Percentiles rank a stretch among this genome's conserved stretches.
phyloP scores from a whole-genome alignment of 2,113 vertebrate genomes.

The Strix aluco region DNA sequence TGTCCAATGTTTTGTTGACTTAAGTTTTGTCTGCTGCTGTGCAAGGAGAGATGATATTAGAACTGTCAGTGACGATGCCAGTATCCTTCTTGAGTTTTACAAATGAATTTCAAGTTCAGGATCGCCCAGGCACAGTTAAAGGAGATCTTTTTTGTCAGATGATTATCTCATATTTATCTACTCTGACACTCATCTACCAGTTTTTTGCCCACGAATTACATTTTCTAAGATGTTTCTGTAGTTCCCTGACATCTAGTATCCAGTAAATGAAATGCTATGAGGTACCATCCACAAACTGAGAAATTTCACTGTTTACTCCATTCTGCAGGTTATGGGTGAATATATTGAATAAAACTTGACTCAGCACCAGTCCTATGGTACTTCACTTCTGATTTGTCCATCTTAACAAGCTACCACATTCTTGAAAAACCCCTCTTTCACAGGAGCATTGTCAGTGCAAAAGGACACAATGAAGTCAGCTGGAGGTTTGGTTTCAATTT shows the following conservation, averaged over 20 bases:
- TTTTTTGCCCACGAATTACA: neutral
- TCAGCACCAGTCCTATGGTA: neutral
- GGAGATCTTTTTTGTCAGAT: neutral
- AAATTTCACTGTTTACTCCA: neutral
- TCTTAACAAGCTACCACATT: neutral
- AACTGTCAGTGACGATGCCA: neutral
- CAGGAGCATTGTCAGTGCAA: neutral
- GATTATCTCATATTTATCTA: neutral
- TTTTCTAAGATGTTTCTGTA: neutral
- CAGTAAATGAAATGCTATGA: neutral
- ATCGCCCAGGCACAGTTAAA: neutral
- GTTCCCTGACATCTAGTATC: neutral
- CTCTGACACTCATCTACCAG: neutral
- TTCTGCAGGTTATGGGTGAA: neutral
- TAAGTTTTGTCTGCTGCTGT: neutral
- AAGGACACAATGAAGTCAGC: neutral
- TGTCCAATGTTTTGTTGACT: neutral
- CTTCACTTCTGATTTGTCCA: neutral
- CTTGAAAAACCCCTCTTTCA: neutral
- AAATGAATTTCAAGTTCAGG: neutral
- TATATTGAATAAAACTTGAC: neutral
- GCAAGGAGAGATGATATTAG: neutral
- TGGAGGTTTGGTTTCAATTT: neutral
- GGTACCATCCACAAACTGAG: neutral
- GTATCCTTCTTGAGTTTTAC: neutral